Base-by-base conservation (phyloP, 1,140 invertebrate genomes). In the Adoxophyes honmai region DNA sequence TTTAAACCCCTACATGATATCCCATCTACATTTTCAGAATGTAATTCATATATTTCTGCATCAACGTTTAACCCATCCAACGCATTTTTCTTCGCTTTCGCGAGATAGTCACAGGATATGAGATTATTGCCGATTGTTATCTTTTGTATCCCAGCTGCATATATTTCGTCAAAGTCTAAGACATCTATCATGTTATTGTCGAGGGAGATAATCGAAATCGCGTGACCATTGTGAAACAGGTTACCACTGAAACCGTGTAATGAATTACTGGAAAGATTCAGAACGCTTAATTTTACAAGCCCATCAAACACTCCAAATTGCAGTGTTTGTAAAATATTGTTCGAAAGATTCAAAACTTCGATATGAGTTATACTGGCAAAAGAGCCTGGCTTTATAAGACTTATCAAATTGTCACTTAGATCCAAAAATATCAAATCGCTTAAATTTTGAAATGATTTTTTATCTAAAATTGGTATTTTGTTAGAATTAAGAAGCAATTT, bases 21-120 rank as follows among this genome's bases (percentile, higher is more conserved):
- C 18, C 39, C 39, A 44, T 44, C 39, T 10, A 44, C 39, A 18
- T 44, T 44, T 44, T 44, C 39, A 10, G 18, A 15, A 16, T 44
- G 39, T 18, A 44, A 44, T 0, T 44, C 18, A 9, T 18, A 10
- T 44, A 18, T 44, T 9, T 44, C 16, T 13, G 39, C n/a, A 18
- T 14, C 18, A 9, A 44, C 39, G n/a, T 10, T 1, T 10, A 44
- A 14, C 4, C 39, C 39, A n/a, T 16, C 1, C 5, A 44, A 44
- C 4, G n/a, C 6, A 21, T n/a, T 1, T 10, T 44, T 44, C n/a
- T 44, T 44, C 4, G 39, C 14, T 4, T 9, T 21, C 4, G 18
- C 39, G 18, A 44, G 39, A 44, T 7, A 18, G 18, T 44, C 39
- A 21, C 39, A 44, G 18, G 39, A 16, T 44, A 44, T 44, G 4